A percentile compares a stretch with the other conserved stretches of the same genome.
Conservation (phyloP, 2,888 invertebrate species). For the Glaucopsyche alexis region DNA sequence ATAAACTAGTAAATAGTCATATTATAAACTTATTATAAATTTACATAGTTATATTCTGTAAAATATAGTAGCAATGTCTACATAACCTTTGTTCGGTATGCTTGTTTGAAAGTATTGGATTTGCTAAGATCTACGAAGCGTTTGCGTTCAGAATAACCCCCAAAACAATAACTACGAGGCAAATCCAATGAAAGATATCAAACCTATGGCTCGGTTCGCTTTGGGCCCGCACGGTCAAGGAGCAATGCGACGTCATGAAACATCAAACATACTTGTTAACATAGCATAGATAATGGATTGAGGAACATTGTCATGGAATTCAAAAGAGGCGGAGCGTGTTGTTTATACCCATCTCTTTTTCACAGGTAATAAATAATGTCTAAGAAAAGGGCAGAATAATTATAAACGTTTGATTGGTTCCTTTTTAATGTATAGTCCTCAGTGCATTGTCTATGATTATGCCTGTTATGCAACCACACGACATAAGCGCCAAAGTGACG, state of each 20-base stretch:
- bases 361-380: no score
- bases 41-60: not conserved
- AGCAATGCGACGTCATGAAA: conserved; percentile 74
- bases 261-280: conserved; percentile 51
- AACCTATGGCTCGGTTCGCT: conserved; percentile 78
- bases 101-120: conserved; percentile 37
- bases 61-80: not conserved
- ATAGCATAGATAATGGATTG: conserved; percentile 42
- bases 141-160: conserved; percentile 36
- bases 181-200: conserved; percentile 73
- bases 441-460: not conserved
- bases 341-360: no score
- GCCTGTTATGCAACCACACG: conserved; percentile 9
- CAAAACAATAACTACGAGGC: conserved; percentile 61
- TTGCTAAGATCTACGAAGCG: conserved; percentile 43
- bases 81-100: conserved; percentile 26
- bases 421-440: not conserved
- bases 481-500: not conserved
- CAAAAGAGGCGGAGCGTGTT: no score
- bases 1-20: no score
- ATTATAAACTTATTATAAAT: not conserved
- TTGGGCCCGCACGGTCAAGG: conserved; percentile 62
- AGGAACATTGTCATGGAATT: not conserved
- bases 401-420: no score
- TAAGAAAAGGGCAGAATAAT: no score